phyloP scores from a whole-genome alignment of 2,888 invertebrate genomes.

The Leuctra nigra region DNA sequence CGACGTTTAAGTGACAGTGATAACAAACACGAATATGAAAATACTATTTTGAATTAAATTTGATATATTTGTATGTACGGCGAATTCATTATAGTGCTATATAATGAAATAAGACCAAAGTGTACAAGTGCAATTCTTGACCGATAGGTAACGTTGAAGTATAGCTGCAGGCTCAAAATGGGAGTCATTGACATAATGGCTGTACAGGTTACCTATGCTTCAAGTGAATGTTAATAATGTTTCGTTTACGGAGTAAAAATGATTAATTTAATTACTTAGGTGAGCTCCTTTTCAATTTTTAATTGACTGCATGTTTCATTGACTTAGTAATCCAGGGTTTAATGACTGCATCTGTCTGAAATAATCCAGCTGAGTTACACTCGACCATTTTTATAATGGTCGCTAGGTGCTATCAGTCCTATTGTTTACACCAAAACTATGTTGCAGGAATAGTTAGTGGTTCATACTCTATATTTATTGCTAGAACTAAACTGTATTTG shows the following conservation, averaged over 20 bases:
- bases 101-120: neutral
- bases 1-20: neutral
- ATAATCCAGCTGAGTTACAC: conserved; percentile 5
- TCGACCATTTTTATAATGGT: conserved; percentile 14
- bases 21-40: neutral
- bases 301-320: neutral
- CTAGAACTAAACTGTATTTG: too few relatives aligned
- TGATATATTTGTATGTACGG: too few relatives aligned
- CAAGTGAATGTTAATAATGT: conserved; percentile 17
- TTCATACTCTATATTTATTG: too few relatives aligned
- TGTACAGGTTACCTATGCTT: conserved; percentile 30
- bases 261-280: conserved; percentile 14
- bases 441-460: too few relatives aligned
- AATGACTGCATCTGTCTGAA: neutral
- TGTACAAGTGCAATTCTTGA: conserved; percentile 15
- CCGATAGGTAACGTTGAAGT: conserved; percentile 25
- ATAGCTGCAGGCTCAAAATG: conserved; percentile 29
- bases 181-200: conserved; percentile 34
- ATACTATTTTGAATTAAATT: neutral
- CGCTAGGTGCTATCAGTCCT: neutral
- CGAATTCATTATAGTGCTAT: neutral
- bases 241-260: neutral
- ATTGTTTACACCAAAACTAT: conserved; percentile 18
- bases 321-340: neutral
- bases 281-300: conserved; percentile 5